Evolutionary conservation across 2,113 vertebrate species (phyloP), one percentile per base, ranked within the genome.

Genomic region (Saiga tatarica): DNA sequence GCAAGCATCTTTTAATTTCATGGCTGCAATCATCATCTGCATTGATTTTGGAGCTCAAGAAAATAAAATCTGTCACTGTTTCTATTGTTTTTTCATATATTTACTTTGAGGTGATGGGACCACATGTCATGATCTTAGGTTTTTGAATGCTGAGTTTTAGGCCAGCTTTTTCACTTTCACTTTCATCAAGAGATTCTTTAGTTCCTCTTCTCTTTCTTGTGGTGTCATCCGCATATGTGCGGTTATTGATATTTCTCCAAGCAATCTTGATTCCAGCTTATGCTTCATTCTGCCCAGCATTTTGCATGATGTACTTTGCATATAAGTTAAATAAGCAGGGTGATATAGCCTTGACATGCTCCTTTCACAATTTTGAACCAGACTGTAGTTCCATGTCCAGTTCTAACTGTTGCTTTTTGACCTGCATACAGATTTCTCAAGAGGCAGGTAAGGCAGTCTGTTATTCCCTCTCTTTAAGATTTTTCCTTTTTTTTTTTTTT

Each of bases 401-500:
- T 12, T 71, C 19, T 71, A 71, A 39, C 19, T 71, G 67, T 23
- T 39, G 67, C 10, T 71, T 71, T 21, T 71, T 71, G 67, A 71
- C 19, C 67, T 23, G n/a, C 19, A 36, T 71, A 36, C n/a, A 71
- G n/a, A 36, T 36, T 39, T 71, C n/a, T 71, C 19, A 39, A n/a
- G 10, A 71, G 19, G 19, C 67, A 71, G n/a, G n/a, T 71, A 71
- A 71, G 10, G 67, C 19, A 71, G 2, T 71, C 19, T 71, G n/a
- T 71, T 71, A 71, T 39, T 39, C n/a, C 19, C 5, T 71, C 19
- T 71, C n/a, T 39, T 71, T 71, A 71, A 71, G 19, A 71, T 39
- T 23, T 71, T 71, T 71, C 23, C 55, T 9, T 23, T 57, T 8
- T 23, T 6, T 19, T 8, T 1, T 3, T 0, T 9, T 11, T 11